Percentiles rank a stretch among this genome's conserved stretches.
Conservation (phyloP, 2,888 invertebrate species). For the Plebejus melissa region DNA sequence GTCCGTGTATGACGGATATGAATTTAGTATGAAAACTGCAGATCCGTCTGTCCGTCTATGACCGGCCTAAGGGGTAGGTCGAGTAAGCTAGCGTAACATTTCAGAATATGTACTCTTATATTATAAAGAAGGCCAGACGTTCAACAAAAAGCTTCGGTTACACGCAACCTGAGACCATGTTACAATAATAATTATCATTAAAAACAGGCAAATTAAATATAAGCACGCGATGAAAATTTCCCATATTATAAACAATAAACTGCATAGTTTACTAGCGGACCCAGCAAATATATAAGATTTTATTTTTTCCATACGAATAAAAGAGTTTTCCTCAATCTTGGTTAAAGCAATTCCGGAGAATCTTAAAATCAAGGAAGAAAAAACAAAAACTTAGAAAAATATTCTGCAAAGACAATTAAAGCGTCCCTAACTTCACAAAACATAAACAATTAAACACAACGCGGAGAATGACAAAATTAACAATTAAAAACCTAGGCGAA, state of each 20-base stretch:
- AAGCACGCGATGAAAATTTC: background rate
- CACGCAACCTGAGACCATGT: background rate
- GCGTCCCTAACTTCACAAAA: too few relatives aligned
- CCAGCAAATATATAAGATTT: background rate
- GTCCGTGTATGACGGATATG: too few relatives aligned
- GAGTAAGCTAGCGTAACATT: background rate
- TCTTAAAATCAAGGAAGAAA: background rate
- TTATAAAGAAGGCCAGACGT: background rate
- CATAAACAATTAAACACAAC: too few relatives aligned
- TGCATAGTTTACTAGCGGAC: too few relatives aligned
- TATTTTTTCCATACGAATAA: background rate
- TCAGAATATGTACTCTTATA: background rate
- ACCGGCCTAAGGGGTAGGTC: too few relatives aligned
- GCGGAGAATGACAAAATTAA: too few relatives aligned
- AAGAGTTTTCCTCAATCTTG: background rate
- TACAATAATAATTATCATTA: background rate
- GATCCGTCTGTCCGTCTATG: too few relatives aligned
- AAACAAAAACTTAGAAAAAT: too few relatives aligned
- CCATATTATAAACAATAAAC: background rate
- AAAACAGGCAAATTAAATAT: slow-evolving; percentile 2
- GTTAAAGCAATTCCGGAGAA: background rate
- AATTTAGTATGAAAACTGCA: too few relatives aligned
- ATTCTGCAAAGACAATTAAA: too few relatives aligned
- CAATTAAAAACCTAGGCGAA: too few relatives aligned
- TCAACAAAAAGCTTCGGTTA: background rate